phyloP scores from a whole-genome alignment of 2,888 invertebrate species.

The Lacanobia wlatinum region DNA sequence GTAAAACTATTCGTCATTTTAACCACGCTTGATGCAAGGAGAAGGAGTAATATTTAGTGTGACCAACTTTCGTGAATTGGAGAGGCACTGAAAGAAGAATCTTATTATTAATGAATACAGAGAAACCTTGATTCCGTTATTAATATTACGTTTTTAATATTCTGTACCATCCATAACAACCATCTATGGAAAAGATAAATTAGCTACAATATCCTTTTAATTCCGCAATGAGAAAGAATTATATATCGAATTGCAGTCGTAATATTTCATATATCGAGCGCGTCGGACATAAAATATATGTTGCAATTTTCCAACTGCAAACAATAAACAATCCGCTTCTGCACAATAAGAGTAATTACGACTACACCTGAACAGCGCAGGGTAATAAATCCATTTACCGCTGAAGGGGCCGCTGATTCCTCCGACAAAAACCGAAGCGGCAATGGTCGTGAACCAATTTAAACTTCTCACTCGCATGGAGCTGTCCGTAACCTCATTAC shows the following conservation, averaged over 20 bases:
- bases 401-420: slow-evolving; percentile 86
- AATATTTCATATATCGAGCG: slow-evolving; percentile 60
- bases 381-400: slow-evolving; percentile 87
- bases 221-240: slow-evolving; percentile 40
- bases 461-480: slow-evolving; percentile 83
- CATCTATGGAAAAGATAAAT: slow-evolving; percentile 31
- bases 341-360: slow-evolving; percentile 86
- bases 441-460: slow-evolving; percentile 81
- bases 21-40: background rate
- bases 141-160: slow-evolving; percentile 1
- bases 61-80: background rate
- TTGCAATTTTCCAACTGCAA: slow-evolving; percentile 78
- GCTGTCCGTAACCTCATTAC: slow-evolving; percentile 81
- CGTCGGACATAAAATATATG: slow-evolving; percentile 56
- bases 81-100: background rate
- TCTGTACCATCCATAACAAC: slow-evolving; percentile 4
- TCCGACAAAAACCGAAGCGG: slow-evolving; percentile 83
- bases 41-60: background rate
- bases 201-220: slow-evolving; percentile 29
- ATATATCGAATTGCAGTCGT: slow-evolving; percentile 50
- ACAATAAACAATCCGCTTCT: slow-evolving; percentile 82
- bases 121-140: background rate
- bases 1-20: background rate
- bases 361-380: slow-evolving; percentile 82
- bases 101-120: no score